A percentile compares a stretch with the other conserved stretches of the same genome.
phyloP scores from a whole-genome alignment of 1,140 invertebrate genomes.

The Spodoptera frugiperda region DNA sequence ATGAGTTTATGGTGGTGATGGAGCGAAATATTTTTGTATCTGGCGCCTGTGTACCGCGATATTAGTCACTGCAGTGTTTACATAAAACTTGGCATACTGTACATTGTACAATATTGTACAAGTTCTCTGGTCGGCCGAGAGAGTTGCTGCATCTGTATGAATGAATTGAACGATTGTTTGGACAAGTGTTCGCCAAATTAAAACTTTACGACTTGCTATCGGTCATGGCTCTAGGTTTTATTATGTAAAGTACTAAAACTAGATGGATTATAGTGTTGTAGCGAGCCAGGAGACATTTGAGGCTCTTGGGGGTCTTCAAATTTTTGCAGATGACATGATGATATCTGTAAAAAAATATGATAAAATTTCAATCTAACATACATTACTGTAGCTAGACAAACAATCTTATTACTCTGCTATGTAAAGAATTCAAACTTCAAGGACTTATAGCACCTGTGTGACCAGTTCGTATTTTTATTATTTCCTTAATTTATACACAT shows the following conservation, averaged over 20 bases:
- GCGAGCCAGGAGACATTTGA: neutral
- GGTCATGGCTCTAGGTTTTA: neutral
- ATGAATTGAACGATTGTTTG: conserved; percentile 38
- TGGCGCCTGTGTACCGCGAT: neutral
- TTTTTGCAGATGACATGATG: too few relatives aligned
- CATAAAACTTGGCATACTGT: conserved; percentile 42
- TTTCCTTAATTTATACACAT: neutral
- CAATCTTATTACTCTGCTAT: too few relatives aligned
- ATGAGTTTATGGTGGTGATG: conserved; percentile 13
- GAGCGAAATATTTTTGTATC: conserved; percentile 14
- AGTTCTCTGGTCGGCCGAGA: conserved; percentile 3
- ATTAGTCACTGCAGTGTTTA: conserved; percentile 32
- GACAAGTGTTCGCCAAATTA: conserved; percentile 36
- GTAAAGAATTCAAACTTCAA: neutral
- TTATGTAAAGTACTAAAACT: neutral
- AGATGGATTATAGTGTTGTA: neutral
- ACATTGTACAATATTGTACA: conserved; percentile 13
- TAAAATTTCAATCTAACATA: too few relatives aligned
- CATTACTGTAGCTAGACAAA: too few relatives aligned
- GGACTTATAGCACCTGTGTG: neutral
- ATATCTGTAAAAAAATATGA: too few relatives aligned
- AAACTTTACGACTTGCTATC: neutral
- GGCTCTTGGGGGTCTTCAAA: neutral
- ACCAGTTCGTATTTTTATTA: conserved; percentile 1
- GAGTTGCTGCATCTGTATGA: neutral